Percentiles rank a stretch among this genome's conserved stretches.
Evolutionary conservation across 1,140 invertebrate genomes (phyloP).

Genomic region (Penaeus indicus): DNA sequence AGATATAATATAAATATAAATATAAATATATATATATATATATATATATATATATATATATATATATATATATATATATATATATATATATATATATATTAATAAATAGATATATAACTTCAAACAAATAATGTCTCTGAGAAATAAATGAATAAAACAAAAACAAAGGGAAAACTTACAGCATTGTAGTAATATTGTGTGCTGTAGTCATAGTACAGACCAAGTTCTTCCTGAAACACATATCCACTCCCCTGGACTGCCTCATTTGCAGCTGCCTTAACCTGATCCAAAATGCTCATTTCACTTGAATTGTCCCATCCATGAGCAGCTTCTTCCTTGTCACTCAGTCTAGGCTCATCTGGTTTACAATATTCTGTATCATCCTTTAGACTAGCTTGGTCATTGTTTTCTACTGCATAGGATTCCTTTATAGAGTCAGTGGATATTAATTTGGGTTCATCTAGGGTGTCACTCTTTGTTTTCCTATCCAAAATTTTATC

Average conservation of each 20-base stretch:
- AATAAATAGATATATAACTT: not conserved
- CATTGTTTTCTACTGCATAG: too few species aligned
- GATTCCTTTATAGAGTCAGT: too few species aligned
- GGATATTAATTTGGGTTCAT: too few species aligned
- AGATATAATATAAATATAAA: not conserved
- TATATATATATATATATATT: constrained; percentile 5
- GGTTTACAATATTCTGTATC: not conserved
- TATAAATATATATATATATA: constrained; percentile 7
- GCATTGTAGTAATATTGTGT: constrained; percentile 52
- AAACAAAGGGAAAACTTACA: constrained; percentile 24
- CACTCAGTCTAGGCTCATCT: not conserved
- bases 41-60: not conserved
- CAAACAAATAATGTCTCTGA: not conserved
- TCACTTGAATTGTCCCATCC: constrained; percentile 29
- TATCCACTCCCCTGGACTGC: constrained; percentile 39
- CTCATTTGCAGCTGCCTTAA: constrained; percentile 27
- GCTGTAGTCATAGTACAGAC: constrained; percentile 50
- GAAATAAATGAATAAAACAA: not conserved
- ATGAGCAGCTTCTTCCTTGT: not conserved
- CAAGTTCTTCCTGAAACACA: constrained; percentile 48
- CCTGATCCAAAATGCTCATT: constrained; percentile 36
- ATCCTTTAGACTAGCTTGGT: not conserved
- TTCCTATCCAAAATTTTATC: too few species aligned
- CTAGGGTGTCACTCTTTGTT: too few species aligned
- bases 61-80: not conserved